Evolutionary conservation across 2,113 vertebrate genomes (phyloP).

Genomic region (Martes martes): DNA sequence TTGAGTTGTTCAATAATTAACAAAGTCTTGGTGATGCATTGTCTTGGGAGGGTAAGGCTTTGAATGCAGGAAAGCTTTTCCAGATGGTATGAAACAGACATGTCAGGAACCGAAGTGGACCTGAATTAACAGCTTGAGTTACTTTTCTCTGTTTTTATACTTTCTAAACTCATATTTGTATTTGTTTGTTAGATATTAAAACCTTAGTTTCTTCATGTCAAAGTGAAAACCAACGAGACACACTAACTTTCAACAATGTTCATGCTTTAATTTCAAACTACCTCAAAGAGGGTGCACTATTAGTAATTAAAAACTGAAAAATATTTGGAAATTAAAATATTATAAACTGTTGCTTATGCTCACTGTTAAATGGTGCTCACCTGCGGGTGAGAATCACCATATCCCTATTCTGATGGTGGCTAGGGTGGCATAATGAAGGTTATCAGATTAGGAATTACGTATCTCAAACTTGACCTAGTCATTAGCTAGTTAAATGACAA

Average conservation of each 20-base stretch:
- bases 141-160: neutral
- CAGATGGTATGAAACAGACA: slow-evolving; percentile 1
- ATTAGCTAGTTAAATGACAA: neutral
- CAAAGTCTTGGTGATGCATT: neutral
- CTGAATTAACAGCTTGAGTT: neutral
- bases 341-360: neutral
- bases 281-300: neutral
- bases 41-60: neutral
- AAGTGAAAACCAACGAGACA: neutral
- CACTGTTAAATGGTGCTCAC: neutral
- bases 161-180: neutral
- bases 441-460: neutral
- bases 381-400: neutral
- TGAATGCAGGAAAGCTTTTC: neutral
- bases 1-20: neutral
- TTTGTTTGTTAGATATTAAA: neutral
- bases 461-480: neutral
- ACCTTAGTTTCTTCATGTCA: slow-evolving; percentile 26
- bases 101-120: neutral
- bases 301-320: neutral
- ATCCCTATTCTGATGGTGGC: neutral
- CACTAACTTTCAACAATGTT: neutral
- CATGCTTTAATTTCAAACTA: neutral
- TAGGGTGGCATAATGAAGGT: neutral
- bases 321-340: neutral